A percentile compares a stretch with the other conserved stretches of the same genome.
Evolutionary conservation across 2,797 vertebrate species (phyloP).

Genomic region (Leptoclinus maculatus): DNA sequence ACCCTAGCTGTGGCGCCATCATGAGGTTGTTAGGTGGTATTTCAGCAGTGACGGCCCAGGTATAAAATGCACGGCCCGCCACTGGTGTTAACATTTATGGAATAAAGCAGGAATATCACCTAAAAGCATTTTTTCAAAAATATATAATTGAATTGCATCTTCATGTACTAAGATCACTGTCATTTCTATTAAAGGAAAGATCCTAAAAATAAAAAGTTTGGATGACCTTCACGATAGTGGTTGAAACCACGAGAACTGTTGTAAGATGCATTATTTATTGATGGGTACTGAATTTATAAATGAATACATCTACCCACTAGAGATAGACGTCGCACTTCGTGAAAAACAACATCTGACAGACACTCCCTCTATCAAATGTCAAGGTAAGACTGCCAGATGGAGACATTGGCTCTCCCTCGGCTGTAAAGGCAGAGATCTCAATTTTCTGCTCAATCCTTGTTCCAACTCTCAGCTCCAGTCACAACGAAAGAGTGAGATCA

Average conservation of each 20-base stretch:
- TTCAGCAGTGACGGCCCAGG: no score
- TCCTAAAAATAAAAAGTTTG: background rate
- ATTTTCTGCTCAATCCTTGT: constrained; percentile 26
- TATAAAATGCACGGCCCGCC: no score
- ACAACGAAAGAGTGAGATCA: constrained; percentile 23
- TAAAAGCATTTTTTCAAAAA: background rate
- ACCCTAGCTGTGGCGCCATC: no score
- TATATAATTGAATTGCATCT: background rate
- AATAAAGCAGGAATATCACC: background rate
- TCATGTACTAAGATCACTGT: background rate
- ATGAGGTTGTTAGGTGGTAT: no score
- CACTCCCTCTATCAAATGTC: background rate
- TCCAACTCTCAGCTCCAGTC: constrained; percentile 17
- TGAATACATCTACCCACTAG: background rate
- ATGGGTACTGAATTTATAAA: background rate
- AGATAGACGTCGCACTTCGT: background rate
- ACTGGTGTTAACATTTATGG: background rate
- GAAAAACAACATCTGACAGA: background rate
- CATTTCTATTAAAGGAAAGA: background rate
- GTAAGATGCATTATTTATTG: background rate
- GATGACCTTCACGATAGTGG: background rate
- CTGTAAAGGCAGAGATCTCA: constrained; percentile 20
- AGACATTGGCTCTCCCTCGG: background rate
- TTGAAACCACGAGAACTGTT: constrained; percentile 4
- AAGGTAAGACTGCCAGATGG: background rate